phyloP scores from a whole-genome alignment of 2,888 invertebrate species.

The Exocentrus adspersus region DNA sequence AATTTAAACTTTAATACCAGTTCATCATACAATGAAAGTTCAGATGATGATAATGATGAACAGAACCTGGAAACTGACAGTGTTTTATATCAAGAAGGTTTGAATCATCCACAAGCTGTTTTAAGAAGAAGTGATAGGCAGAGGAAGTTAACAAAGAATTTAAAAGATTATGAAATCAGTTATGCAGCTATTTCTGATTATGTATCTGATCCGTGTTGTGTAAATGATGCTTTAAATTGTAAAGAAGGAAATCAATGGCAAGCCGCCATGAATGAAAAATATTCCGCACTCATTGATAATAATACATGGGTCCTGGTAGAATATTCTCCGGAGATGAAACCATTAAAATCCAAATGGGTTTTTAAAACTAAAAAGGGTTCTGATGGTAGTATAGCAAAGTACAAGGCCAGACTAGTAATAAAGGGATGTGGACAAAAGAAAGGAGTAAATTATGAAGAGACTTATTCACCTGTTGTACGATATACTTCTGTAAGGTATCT shows the following conservation, averaged over 20 bases:
- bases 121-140: background rate
- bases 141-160: background rate
- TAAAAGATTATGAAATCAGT: background rate
- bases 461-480: conserved; percentile 47
- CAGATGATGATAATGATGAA: background rate
- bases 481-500: background rate
- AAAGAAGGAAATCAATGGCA: background rate
- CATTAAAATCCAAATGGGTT: conserved; percentile 4
- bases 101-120: background rate
- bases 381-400: background rate
- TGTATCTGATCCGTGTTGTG: background rate
- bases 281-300: conserved; percentile 8
- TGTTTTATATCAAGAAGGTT: background rate
- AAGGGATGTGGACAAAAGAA: conserved; percentile 46
- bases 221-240: background rate
- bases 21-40: background rate
- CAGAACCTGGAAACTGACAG: background rate
- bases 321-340: background rate
- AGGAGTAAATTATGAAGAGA: conserved; percentile 49
- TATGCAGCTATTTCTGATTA: background rate
- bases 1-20: too few species aligned
- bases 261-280: conserved; percentile 9
- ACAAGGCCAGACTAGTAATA: conserved; percentile 46
- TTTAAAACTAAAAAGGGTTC: background rate
- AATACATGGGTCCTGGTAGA: conserved; percentile 9